Conservation (phyloP, 1,140 invertebrate genomes). For the Diachasmimorpha longicaudata region DNA sequence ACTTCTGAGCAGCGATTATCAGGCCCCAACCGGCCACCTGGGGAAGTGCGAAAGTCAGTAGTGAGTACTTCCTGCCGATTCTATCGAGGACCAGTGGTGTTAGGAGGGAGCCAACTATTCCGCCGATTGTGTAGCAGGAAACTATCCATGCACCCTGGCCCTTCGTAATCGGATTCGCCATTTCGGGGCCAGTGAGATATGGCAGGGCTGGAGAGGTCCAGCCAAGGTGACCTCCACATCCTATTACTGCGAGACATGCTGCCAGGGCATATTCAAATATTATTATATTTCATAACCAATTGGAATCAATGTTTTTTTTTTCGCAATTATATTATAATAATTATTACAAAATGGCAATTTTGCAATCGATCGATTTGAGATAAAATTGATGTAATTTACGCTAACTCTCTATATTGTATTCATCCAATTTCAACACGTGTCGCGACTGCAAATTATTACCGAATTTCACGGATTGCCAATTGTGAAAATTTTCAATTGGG, state of each 20-base stretch:
- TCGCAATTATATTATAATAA: no score
- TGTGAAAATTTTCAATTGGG: not conserved
- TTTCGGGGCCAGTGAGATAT: constrained; percentile 34
- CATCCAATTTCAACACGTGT: not conserved
- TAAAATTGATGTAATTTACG: not conserved
- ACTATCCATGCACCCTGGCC: constrained; percentile 50
- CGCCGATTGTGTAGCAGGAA: constrained; percentile 47
- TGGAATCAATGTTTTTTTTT: no score
- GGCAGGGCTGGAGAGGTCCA: constrained; percentile 55
- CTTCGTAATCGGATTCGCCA: constrained; percentile 37
- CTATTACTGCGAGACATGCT: constrained; percentile 50
- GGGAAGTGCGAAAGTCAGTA: constrained; percentile 45
- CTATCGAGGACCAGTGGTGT: constrained; percentile 47
- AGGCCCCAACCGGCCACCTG: constrained; percentile 48
- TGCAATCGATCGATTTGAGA: not conserved
- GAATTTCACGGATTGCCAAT: not conserved
- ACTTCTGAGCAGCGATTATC: constrained; percentile 42
- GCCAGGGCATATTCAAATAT: not conserved
- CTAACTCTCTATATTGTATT: not conserved
- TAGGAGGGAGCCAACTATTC: constrained; percentile 42
- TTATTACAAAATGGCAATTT: not conserved
- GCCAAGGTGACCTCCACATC: constrained; percentile 45
- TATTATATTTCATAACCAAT: not conserved
- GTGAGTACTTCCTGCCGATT: constrained; percentile 45
- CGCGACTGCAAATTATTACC: not conserved